These are phyloP conservation scores for Heterodera filipjevi DNA, from an alignment of 2,888 invertebrate species.

Conservation along the genomic window DNA sequence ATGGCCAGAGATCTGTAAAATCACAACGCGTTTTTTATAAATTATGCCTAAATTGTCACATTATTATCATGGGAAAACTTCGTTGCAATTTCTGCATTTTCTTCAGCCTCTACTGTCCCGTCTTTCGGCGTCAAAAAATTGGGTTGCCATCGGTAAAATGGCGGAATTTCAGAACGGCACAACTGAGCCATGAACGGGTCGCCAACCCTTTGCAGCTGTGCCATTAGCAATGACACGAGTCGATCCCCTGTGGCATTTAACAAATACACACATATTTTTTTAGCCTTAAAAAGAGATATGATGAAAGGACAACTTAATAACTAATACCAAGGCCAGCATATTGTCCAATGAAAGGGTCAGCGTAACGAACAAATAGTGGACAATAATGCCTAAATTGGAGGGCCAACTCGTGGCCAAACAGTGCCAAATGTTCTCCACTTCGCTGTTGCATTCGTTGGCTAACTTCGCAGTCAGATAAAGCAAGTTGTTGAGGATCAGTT, in stretches of 20 bases:
- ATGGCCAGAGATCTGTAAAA: neutral
- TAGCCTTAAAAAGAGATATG: constrained; percentile 75
- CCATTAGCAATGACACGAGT: constrained; percentile 93
- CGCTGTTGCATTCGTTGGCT: constrained; percentile 91
- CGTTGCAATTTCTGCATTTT: constrained; percentile 22
- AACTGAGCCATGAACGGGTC: constrained; percentile 72
- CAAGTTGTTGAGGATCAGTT: constrained; percentile 97
- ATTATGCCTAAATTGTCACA: neutral
- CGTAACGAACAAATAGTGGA: constrained; percentile 91
- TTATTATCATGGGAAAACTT: neutral
- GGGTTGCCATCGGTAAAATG: constrained; percentile 81
- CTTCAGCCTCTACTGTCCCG: constrained; percentile 25
- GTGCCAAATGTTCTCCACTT: constrained; percentile 94
- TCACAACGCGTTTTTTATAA: too few species aligned
- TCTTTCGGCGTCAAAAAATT: constrained; percentile 23
- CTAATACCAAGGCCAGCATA: constrained; percentile 81
- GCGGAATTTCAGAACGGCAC: constrained; percentile 95
- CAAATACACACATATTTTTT: constrained; percentile 88
- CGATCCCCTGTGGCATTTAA: constrained; percentile 88
- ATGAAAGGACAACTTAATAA: neutral
- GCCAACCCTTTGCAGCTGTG: constrained; percentile 74
- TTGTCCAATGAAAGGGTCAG: constrained; percentile 96
- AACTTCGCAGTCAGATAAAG: constrained; percentile 92
- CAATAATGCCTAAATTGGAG: constrained; percentile 92
- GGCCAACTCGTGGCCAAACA: constrained; percentile 94